These are phyloP conservation scores for Microtus montanus DNA, from an alignment of 2,113 vertebrate species.

Conservation along the genomic window DNA sequence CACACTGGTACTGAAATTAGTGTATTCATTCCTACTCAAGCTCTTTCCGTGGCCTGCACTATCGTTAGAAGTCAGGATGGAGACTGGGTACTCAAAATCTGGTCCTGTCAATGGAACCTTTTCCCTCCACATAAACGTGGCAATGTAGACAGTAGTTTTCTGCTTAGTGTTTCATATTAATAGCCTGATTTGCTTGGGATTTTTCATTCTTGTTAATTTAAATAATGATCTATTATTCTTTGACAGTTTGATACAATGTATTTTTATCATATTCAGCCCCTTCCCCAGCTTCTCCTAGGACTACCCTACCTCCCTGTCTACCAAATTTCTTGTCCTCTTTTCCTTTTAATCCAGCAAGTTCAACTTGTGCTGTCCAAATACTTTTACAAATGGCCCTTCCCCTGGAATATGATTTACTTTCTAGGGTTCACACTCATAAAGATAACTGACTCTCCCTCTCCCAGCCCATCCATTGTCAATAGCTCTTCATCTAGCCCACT, in stretches of 20 bases:
- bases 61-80: neutral
- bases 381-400: neutral
- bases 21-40: neutral
- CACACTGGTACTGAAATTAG: neutral
- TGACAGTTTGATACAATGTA: neutral
- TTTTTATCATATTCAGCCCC: neutral
- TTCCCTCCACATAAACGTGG: neutral
- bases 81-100: neutral
- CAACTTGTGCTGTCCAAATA: neutral
- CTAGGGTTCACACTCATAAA: too few relatives aligned
- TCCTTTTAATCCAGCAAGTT: neutral
- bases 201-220: neutral
- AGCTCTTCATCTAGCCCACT: neutral
- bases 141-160: neutral
- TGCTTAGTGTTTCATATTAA: neutral
- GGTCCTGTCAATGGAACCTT: neutral
- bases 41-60: neutral
- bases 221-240: neutral
- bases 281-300: neutral
- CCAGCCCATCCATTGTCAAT: neutral
- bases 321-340: neutral
- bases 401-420: too few relatives aligned
- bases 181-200: neutral
- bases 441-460: neutral
- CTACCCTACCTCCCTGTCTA: neutral